A percentile compares a stretch with the other conserved stretches of the same genome.
Evolutionary conservation across 2,797 vertebrate genomes (phyloP).

Genomic region (Pangasius djambal): DNA sequence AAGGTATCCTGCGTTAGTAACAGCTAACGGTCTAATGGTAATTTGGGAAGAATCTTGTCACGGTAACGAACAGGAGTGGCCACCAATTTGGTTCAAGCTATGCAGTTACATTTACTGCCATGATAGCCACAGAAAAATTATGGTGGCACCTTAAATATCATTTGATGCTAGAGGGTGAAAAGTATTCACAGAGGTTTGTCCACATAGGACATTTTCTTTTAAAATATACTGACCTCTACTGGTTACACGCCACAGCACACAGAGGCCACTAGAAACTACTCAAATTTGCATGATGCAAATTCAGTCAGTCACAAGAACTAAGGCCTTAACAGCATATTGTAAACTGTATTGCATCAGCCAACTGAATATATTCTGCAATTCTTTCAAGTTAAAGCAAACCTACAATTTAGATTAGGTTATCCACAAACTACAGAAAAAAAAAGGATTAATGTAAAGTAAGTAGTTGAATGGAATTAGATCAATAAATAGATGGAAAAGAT

Average conservation of each 20-base stretch:
- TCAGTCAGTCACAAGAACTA: background rate
- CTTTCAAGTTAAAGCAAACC: background rate
- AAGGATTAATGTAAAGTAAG: background rate
- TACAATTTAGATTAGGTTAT: background rate
- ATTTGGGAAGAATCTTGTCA: background rate
- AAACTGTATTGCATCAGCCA: constrained; percentile 6
- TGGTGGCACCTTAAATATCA: too few relatives aligned
- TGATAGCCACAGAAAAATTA: background rate
- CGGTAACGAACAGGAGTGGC: background rate
- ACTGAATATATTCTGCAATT: background rate
- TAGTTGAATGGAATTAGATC: too few relatives aligned
- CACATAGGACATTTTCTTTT: background rate
- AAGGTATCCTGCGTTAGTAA: background rate
- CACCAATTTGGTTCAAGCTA: background rate
- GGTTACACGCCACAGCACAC: background rate
- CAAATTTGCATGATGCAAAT: background rate
- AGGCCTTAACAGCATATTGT: background rate
- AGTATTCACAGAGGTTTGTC: background rate
- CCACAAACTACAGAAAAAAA: background rate
- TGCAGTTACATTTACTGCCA: background rate
- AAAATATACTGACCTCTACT: background rate
- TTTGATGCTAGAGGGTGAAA: background rate
- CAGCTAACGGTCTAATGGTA: background rate
- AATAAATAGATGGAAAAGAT: background rate
- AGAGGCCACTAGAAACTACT: background rate